Base-by-base conservation (phyloP, 2,797 vertebrate genomes). In the Scarus forsteni region DNA sequence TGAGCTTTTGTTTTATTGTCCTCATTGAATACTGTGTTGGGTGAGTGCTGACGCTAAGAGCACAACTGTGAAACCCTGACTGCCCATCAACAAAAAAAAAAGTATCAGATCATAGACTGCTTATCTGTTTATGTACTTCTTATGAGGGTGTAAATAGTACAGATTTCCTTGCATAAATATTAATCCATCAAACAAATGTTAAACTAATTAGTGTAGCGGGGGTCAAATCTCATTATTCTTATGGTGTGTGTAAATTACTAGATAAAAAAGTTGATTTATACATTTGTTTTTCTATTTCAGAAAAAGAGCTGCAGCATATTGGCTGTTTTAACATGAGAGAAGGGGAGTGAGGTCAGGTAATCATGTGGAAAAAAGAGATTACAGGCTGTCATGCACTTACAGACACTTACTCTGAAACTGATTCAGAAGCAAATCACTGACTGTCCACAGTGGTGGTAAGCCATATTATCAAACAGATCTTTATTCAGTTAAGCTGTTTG, bases 1-100 rank as follows among this genome's bases (percentile, higher is more conserved):
- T 86, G 75, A 83, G 81, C 66, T 71, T 76, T 83, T 43, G 60
- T 49, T 66, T 77, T 19, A 76, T 74, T 57, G 66, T 73, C 59
- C 48, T 44, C 40, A 34, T 2, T 71, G 45, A 60, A 58, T 73
- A 44, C 64, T 56, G 54, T 51, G 45, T 57, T 66, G 42, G 49
- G 15, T 34, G 58, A 9, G 55, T 15, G 74, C 64, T 66, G 59
- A 38, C 45, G 39, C 10, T 55, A 36, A 69, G 35, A 45, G 34
- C 51, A 51, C 39, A 76, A 70, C 27, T 46, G 8, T 13, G 63
- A 49, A 70, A 45, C 52, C 62, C 12, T 3, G 14, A 55, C 54
- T 60, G 18, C 14, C 75, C 55, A 44, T 58, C 54, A 59, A 50
- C 54, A 60, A 62, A 64, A 57, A n/a, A 10, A 55, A 35, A 39